These are phyloP conservation scores for Sisor rabdophorus DNA, from an alignment of 2,113 vertebrate species.

Conservation along the genomic window DNA sequence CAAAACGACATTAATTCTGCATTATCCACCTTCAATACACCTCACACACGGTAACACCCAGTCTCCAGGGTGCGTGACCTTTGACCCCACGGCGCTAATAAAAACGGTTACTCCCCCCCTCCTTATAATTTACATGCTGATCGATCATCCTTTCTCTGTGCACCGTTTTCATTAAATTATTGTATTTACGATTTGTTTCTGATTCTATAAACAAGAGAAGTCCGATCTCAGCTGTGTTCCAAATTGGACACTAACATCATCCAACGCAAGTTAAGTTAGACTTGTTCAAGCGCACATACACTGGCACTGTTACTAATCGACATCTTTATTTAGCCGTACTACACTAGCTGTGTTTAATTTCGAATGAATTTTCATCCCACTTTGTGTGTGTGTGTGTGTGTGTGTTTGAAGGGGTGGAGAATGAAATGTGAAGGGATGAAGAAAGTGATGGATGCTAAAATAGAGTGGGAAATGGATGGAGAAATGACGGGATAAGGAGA, in stretches of 20 bases:
- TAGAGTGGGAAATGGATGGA: constrained; percentile 52
- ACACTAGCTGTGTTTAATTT: not conserved
- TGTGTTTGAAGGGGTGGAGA: constrained; percentile 1
- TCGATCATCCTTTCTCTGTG: not conserved
- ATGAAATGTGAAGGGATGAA: constrained; percentile 6
- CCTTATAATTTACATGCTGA: constrained; percentile 21
- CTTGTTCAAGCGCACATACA: not conserved
- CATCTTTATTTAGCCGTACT: not conserved
- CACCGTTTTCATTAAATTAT: not conserved
- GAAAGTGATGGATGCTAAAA: constrained; percentile 7
- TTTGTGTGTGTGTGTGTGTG: not conserved
- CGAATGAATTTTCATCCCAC: not conserved
- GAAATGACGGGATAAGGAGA: constrained; percentile 15
- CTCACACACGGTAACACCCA: constrained; percentile 75
- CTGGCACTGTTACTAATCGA: not conserved
- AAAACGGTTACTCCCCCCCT: no score
- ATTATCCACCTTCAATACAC: constrained; percentile 91
- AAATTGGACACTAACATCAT: not conserved
- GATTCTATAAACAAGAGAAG: not conserved
- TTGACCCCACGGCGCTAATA: constrained; percentile 83
- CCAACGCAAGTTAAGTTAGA: not conserved
- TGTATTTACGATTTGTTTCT: not conserved
- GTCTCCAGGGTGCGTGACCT: constrained; percentile 86
- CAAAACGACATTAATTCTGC: constrained; percentile 93
- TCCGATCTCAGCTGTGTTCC: not conserved